Evolutionary conservation across 1,140 invertebrate genomes (phyloP), one percentile per base, ranked within the genome.

Genomic region (Philopotamus ludificatus): DNA sequence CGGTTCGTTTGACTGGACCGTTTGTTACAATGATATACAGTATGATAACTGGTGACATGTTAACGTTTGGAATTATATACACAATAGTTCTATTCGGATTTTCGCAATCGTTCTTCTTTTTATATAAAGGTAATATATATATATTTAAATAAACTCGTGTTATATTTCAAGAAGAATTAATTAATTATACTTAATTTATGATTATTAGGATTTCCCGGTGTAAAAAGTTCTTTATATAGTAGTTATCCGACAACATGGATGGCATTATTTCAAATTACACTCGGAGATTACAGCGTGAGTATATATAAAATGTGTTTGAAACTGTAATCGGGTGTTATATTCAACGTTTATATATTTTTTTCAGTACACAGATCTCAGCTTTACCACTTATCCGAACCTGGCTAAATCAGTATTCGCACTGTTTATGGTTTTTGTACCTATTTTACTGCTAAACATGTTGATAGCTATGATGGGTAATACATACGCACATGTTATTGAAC

Each of bases 401-500:
- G 91, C 92, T 0, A 98, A 98, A 80, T 88, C 93, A 0, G 93
- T 99, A 7, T 99, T 99, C 76, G 89, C 94, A 0, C 84, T 97
- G 25, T 99, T 99, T 76, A 98, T 98, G 94, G 92, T 99, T 16
- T 87, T 99, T 49, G 94, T 98, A 59, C 96, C 96, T 0, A 97
- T 99, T 72, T 80, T 99, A 15, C 80, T 99, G 69, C 84, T 98
- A 2, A 99, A 99, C 86, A 94, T 99, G 94, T 85, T 99, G 73
- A 98, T 98, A 70, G 96, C 97, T 63, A 98, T 98, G 95, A 98
- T 99, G 95, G 95, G 94, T 10, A 98, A 98, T 76, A 98, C 95
- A 0, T 99, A 98, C 74, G 95, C 96, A 2, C 92, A 97, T 71
- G 94, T 99, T 50, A 99, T 98, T 64, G 92, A 95, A 75, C 94